Conservation (phyloP, 2,888 invertebrate genomes). For the Rotaria socialis region DNA sequence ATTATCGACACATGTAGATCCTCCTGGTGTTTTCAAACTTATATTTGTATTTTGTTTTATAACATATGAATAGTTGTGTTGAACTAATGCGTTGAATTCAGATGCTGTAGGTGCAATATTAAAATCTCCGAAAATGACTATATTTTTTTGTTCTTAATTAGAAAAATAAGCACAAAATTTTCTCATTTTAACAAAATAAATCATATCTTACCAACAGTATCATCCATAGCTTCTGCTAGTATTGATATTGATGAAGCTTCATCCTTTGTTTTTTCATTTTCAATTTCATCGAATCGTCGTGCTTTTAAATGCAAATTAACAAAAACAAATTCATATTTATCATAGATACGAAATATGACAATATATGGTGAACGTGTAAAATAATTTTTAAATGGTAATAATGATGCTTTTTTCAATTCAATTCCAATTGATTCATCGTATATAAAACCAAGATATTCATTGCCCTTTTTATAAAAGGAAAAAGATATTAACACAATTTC, state of each 20-base stretch:
- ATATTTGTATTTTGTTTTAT: conserved; percentile 53
- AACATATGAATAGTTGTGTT: conserved; percentile 52
- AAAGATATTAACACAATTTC: neutral
- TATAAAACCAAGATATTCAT: conserved; percentile 54
- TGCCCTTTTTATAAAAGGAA: conserved; percentile 48
- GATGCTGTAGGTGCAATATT: conserved; percentile 51
- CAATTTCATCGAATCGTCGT: conserved; percentile 50
- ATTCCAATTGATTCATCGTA: conserved; percentile 54
- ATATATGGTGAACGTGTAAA: conserved; percentile 52
- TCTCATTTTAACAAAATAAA: too few relatives aligned
- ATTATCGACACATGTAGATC: conserved; percentile 54
- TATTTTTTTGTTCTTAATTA: conserved; percentile 51
- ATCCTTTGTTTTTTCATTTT: conserved; percentile 47
- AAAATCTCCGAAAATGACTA: conserved; percentile 57
- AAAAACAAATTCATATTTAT: conserved; percentile 51
- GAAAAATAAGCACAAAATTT: too few relatives aligned
- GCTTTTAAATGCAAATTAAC: conserved; percentile 53
- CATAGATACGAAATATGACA: conserved; percentile 53
- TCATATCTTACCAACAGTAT: conserved; percentile 38
- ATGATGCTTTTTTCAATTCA: conserved; percentile 47
- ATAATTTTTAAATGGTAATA: conserved; percentile 40
- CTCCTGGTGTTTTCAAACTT: conserved; percentile 51
- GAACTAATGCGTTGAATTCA: conserved; percentile 53
- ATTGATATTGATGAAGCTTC: neutral
- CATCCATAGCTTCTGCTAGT: conserved; percentile 50